Evolutionary conservation across 2,888 invertebrate species (phyloP).

Genomic region (Halictus ligatus): DNA sequence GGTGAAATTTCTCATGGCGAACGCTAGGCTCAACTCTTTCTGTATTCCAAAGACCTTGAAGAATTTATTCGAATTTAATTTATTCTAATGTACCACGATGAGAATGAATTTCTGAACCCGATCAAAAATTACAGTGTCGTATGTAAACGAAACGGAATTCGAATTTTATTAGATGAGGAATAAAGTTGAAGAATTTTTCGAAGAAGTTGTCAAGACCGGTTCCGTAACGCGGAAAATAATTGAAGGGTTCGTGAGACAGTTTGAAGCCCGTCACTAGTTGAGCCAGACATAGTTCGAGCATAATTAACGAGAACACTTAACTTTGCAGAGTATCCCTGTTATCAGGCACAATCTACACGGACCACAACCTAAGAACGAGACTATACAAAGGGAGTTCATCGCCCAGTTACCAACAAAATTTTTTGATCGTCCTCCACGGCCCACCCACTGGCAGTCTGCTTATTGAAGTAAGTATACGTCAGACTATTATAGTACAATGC

Average conservation of each 20-base stretch:
- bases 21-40: too few species aligned
- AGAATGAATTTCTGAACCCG: too few species aligned
- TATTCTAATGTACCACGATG: too few species aligned
- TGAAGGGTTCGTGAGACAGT: not conserved
- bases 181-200: not conserved
- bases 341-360: conserved; percentile 86
- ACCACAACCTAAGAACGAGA: conserved; percentile 89
- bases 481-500: not conserved
- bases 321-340: conserved; percentile 87
- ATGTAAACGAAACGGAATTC: too few species aligned
- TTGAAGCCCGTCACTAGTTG: not conserved
- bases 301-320: conserved; percentile 2
- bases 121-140: too few species aligned
- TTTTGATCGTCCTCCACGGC: conserved; percentile 86
- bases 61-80: too few species aligned
- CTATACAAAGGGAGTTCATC: conserved; percentile 89
- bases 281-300: not conserved
- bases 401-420: conserved; percentile 92
- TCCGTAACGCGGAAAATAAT: not conserved
- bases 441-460: conserved; percentile 77
- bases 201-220: not conserved
- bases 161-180: too few species aligned
- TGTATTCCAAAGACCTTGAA: too few species aligned
- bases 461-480: conserved; percentile 74
- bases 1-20: too few species aligned